Evolutionary conservation across 2,888 invertebrate species (phyloP).

Genomic region (Lochmaea capreae): DNA sequence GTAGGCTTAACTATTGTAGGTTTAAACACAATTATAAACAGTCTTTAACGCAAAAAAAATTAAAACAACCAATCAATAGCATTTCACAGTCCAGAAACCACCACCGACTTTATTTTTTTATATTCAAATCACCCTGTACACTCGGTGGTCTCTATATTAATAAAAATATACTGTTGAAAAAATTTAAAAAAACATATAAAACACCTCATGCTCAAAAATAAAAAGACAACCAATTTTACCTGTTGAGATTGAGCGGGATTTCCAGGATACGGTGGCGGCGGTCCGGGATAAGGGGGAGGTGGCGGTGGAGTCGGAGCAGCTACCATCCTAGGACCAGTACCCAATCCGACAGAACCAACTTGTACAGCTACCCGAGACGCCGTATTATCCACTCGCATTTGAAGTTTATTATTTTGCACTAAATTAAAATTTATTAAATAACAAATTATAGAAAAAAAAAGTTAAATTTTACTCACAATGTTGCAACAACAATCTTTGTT

Average conservation of each 20-base stretch:
- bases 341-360: constrained; percentile 54
- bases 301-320: constrained; percentile 69
- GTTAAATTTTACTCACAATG: constrained; percentile 56
- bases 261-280: constrained; percentile 77
- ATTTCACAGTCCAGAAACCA: too few species aligned
- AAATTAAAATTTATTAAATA: constrained; percentile 13
- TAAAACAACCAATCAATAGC: too few species aligned
- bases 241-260: constrained; percentile 61
- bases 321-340: constrained; percentile 64
- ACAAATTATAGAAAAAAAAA: constrained; percentile 11
- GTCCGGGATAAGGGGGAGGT: constrained; percentile 79
- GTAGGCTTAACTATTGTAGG: too few species aligned
- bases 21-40: too few species aligned
- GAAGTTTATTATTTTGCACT: constrained; percentile 64
- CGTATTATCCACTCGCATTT: constrained; percentile 60
- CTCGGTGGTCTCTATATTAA: neutral
- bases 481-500: constrained; percentile 57
- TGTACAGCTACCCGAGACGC: constrained; percentile 54
- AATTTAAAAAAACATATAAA: neutral
- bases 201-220: neutral
- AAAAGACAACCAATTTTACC: constrained; percentile 42
- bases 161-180: constrained; percentile 13
- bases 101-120: too few species aligned
- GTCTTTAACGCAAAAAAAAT: too few species aligned
- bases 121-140: too few species aligned